These are phyloP conservation scores for Coranthus polyacanthus DNA, from an alignment of 2,797 vertebrate species.

Conservation along the genomic window DNA sequence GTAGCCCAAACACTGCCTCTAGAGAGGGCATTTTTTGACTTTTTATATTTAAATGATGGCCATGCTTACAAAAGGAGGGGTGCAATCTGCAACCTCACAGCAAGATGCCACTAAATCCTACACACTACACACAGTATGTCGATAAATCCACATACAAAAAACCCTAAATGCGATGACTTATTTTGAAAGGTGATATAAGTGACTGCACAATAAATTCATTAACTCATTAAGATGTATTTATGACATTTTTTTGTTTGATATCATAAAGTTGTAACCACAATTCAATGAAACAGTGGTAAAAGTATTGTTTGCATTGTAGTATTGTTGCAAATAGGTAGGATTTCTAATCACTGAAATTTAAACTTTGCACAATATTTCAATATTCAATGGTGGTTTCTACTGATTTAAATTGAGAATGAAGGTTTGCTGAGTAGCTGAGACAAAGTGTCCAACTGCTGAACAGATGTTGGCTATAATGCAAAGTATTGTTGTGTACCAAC, in stretches of 20 bases:
- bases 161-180: too few relatives aligned
- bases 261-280: not conserved
- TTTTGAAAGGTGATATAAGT: not conserved
- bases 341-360: too few relatives aligned
- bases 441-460: not conserved
- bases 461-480: slow-evolving; percentile 2
- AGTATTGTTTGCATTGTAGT: too few relatives aligned
- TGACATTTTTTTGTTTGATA: not conserved
- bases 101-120: too few relatives aligned
- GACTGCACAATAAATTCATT: not conserved
- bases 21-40: too few relatives aligned
- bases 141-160: too few relatives aligned
- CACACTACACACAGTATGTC: too few relatives aligned
- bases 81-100: too few relatives aligned
- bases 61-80: too few relatives aligned
- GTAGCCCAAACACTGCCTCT: too few relatives aligned
- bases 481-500: not conserved
- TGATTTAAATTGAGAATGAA: not conserved
- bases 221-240: not conserved
- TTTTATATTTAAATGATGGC: too few relatives aligned
- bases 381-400: not conserved
- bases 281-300: not conserved
- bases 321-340: not conserved
- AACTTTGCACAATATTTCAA: too few relatives aligned
- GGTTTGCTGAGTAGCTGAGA: not conserved